Evolutionary conservation across 2,113 vertebrate species (phyloP).

Genomic region (Dasyurus viverrinus): DNA sequence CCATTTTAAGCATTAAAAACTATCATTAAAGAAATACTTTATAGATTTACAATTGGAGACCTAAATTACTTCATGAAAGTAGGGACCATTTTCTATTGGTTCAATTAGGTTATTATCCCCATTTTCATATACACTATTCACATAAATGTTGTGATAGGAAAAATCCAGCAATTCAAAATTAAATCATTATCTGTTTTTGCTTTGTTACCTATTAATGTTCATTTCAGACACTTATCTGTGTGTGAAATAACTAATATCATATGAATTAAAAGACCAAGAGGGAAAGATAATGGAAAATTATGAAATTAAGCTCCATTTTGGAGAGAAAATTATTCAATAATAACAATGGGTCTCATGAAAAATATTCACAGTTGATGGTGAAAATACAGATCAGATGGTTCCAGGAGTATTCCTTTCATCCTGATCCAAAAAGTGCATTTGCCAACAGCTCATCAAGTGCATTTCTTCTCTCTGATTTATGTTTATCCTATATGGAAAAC

Average conservation of each 20-base stretch:
- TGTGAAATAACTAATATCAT: neutral
- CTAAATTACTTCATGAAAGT: neutral
- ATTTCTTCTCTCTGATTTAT: neutral
- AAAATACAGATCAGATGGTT: neutral
- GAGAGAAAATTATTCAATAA: slow-evolving; percentile 36
- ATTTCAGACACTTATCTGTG: slow-evolving; percentile 9
- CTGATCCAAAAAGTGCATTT: slow-evolving; percentile 4
- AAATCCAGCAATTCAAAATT: neutral
- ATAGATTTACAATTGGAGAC: neutral
- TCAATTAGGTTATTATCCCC: neutral
- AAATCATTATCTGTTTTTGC: neutral
- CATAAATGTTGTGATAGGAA: neutral
- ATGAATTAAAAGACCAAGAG: neutral
- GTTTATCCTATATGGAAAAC: neutral
- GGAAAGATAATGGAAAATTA: neutral
- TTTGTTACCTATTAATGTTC: neutral
- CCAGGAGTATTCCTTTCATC: slow-evolving; percentile 33
- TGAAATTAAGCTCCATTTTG: slow-evolving; percentile 15
- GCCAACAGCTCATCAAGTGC: neutral
- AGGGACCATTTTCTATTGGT: neutral
- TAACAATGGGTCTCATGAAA: neutral
- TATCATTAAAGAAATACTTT: neutral
- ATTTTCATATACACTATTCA: neutral
- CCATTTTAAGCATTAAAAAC: neutral
- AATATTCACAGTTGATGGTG: slow-evolving; percentile 2